A percentile compares a stretch with the other conserved stretches of the same genome.
These are phyloP conservation scores for Tinea pellionella DNA, from an alignment of 2,888 invertebrate genomes.

Conservation along the genomic window DNA sequence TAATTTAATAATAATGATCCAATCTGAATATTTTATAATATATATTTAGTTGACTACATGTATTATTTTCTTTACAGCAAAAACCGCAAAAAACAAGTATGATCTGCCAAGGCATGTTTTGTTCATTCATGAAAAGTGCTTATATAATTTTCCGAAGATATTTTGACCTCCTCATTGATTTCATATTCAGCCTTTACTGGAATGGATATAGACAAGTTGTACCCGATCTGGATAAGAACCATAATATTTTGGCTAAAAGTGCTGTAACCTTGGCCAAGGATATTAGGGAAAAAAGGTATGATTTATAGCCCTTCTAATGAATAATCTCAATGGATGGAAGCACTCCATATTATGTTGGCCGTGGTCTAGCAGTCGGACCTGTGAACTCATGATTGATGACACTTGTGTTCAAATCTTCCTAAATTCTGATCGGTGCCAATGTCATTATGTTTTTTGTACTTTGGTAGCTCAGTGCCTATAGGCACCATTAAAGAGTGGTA, in stretches of 20 bases:
- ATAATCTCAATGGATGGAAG: too few species aligned
- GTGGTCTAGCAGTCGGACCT: too few species aligned
- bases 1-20: too few species aligned
- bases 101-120: constrained; percentile 42
- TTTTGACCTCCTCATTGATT: constrained; percentile 44
- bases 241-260: constrained; percentile 64
- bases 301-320: too few species aligned
- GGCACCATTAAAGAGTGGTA: too few species aligned
- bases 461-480: too few species aligned
- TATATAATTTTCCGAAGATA: constrained; percentile 40
- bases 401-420: too few species aligned
- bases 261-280: constrained; percentile 74
- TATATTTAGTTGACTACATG: neutral
- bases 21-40: too few species aligned
- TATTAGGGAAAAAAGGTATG: constrained; percentile 68
- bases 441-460: too few species aligned
- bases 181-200: constrained; percentile 42
- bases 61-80: neutral
- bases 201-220: constrained; percentile 33
- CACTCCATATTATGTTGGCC: too few species aligned
- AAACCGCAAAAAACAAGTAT: constrained; percentile 32
- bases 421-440: too few species aligned
- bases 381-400: too few species aligned
- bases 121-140: constrained; percentile 37
- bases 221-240: constrained; percentile 43